Conservation (phyloP, 2,888 invertebrate genomes). For the Brassicogethes aeneus region DNA sequence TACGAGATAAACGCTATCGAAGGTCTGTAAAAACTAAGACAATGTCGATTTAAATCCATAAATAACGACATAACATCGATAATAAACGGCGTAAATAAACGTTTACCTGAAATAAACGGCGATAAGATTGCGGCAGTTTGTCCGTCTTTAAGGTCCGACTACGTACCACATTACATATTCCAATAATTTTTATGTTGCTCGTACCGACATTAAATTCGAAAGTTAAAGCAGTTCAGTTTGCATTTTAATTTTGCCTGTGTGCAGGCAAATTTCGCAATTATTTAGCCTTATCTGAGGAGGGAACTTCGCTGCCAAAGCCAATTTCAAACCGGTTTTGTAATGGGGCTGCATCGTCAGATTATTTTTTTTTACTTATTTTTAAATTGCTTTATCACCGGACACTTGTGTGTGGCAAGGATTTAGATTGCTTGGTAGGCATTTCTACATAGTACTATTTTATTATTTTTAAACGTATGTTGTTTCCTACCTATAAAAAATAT, state of each 20-base stretch:
- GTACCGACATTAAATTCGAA: constrained; percentile 26
- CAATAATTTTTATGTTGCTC: constrained; percentile 28
- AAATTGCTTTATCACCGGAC: constrained; percentile 4
- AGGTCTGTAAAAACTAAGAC: not conserved
- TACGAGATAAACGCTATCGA: not conserved
- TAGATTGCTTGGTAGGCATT: too few species aligned
- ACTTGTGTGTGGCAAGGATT: too few species aligned
- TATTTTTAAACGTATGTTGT: too few species aligned
- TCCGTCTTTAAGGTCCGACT: constrained; percentile 13
- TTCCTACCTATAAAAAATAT: too few species aligned
- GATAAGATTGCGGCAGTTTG: constrained; percentile 19
- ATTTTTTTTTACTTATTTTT: not conserved
- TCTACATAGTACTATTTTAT: too few species aligned
- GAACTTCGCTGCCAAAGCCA: constrained; percentile 15
- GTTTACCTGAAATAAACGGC: constrained; percentile 23
- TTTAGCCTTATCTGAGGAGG: constrained; percentile 20
- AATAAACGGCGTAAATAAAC: constrained; percentile 28
- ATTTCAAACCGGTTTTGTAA: not conserved
- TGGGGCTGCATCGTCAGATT: not conserved
- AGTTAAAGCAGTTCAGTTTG: constrained; percentile 24
- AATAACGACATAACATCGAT: constrained; percentile 16
- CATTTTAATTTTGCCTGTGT: constrained; percentile 22
- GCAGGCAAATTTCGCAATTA: constrained; percentile 18
- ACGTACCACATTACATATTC: constrained; percentile 23
- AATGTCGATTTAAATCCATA: constrained; percentile 5